Conservation (phyloP, 2,888 invertebrate genomes). For the Zhengitettix transpicula region DNA sequence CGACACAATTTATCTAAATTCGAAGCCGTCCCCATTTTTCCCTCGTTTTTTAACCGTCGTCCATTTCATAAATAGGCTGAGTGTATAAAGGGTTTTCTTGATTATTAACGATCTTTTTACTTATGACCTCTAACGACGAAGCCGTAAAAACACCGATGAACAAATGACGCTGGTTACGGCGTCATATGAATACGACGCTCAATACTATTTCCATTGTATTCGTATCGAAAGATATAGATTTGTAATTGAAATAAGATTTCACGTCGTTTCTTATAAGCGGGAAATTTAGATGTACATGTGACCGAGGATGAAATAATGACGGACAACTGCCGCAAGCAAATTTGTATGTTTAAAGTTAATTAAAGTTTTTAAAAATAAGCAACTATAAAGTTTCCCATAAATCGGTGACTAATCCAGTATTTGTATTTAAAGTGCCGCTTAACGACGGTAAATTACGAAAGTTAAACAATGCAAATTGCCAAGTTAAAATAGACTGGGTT, state of each 20-base stretch:
- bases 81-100: slow-evolving; percentile 12
- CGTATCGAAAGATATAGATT: slow-evolving; percentile 8
- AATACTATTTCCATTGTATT: slow-evolving; percentile 11
- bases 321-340: no score
- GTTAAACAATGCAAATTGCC: no score
- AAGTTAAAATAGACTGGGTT: no score
- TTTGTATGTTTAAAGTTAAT: no score
- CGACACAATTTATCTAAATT: slow-evolving; percentile 38
- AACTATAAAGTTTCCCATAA: no score
- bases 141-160: slow-evolving; percentile 15
- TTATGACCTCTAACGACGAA: slow-evolving; percentile 15
- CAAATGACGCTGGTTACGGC: slow-evolving; percentile 13
- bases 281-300: no score
- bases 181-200: slow-evolving; percentile 8
- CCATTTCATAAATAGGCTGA: slow-evolving; percentile 8
- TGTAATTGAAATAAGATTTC: not conserved
- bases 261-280: no score
- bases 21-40: slow-evolving; percentile 12
- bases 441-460: no score
- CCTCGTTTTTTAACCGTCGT: slow-evolving; percentile 6
- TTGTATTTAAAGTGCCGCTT: no score
- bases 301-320: no score
- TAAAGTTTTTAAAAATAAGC: no score
- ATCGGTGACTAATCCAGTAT: no score
- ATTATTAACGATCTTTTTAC: slow-evolving; percentile 16